These are phyloP conservation scores for Rissa tridactyla DNA, from an alignment of 2,113 vertebrate species.

Conservation along the genomic window DNA sequence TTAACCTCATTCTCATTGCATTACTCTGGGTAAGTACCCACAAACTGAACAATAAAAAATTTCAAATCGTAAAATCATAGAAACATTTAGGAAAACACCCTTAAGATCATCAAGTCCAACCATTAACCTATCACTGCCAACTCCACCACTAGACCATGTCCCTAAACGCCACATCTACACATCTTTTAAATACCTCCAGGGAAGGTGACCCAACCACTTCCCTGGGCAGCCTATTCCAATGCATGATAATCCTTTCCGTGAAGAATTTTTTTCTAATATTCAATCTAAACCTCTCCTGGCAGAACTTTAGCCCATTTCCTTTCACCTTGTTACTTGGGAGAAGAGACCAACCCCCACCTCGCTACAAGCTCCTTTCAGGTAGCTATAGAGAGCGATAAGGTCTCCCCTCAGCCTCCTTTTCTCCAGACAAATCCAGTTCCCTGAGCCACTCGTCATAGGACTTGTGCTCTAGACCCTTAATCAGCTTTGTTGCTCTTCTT, in stretches of 20 bases:
- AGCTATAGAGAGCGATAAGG: too few species aligned
- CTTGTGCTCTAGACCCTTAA: not conserved
- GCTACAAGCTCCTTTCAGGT: not conserved
- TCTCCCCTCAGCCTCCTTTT: not conserved
- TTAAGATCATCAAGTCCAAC: not conserved
- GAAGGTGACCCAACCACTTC: too few species aligned
- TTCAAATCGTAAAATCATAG: not conserved
- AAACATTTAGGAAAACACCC: not conserved
- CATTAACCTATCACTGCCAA: not conserved
- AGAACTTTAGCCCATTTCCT: not conserved
- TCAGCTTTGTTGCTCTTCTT: not conserved
- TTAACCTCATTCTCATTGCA: not conserved
- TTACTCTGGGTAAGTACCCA: not conserved
- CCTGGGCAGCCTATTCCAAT: not conserved
- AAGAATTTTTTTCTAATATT: not conserved
- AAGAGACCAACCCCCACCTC: accelerated
- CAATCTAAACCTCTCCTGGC: not conserved
- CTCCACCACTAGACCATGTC: not conserved
- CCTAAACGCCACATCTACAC: too few species aligned
- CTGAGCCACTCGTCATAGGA: too few species aligned
- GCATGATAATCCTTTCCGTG: not conserved
- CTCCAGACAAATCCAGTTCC: not conserved
- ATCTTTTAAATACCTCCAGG: not conserved
- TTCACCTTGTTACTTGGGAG: not conserved
- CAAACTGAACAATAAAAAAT: not conserved